Conservation (phyloP, 2,113 vertebrate species). For the Erythrolamprus reginae region DNA sequence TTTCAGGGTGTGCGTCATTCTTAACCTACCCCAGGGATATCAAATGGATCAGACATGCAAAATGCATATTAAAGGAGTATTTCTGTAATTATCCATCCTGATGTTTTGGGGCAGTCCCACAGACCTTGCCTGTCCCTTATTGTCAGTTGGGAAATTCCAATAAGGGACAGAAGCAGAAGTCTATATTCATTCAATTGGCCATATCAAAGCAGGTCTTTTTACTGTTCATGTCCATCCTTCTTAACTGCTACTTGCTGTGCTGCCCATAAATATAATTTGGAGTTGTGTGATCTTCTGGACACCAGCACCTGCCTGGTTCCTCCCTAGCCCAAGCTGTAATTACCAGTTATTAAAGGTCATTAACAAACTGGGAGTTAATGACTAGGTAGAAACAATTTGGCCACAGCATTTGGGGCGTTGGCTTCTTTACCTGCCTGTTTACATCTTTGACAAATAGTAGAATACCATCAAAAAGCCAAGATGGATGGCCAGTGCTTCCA, state of each 20-base stretch:
- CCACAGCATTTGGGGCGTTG: constrained; percentile 20
- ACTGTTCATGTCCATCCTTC: background rate
- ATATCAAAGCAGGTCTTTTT: background rate
- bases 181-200: background rate
- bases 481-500: background rate
- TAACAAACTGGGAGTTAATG: constrained; percentile 30
- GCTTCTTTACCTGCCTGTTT: constrained; percentile 12
- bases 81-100: background rate
- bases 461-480: background rate
- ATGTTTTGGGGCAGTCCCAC: background rate
- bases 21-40: background rate
- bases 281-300: constrained; percentile 7
- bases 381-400: constrained; percentile 22
- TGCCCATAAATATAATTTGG: background rate
- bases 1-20: background rate
- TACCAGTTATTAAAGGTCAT: constrained; percentile 31
- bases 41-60: background rate
- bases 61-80: background rate
- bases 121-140: background rate
- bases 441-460: background rate
- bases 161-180: background rate
- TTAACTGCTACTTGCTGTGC: background rate
- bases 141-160: background rate
- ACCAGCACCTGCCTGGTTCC: constrained; percentile 3
- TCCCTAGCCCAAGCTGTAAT: constrained; percentile 20